Conservation (phyloP, 2,113 vertebrate species). For the Scomber scombrus region DNA sequence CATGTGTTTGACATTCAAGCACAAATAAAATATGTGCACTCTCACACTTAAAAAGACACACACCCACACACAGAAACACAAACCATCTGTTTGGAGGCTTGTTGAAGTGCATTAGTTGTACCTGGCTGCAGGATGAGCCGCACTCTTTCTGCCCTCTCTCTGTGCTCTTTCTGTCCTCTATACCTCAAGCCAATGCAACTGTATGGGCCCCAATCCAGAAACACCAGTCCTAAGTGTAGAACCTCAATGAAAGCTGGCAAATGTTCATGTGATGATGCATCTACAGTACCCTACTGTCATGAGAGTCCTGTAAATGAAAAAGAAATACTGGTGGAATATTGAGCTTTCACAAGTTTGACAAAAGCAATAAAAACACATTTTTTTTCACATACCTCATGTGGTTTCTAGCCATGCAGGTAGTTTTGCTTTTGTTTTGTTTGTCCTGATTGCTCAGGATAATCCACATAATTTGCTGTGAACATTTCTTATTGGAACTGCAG, state of each 20-base stretch:
- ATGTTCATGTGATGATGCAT: constrained; percentile 13
- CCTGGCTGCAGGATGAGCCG: constrained; percentile 42
- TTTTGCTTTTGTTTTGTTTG: background rate
- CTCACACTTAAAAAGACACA: constrained; percentile 12
- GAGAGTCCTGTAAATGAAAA: background rate
- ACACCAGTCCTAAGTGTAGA: constrained; percentile 7
- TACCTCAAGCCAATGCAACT: constrained; percentile 1
- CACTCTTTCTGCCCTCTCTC: background rate
- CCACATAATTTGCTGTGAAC: background rate
- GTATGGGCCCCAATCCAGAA: background rate
- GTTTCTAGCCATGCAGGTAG: background rate
- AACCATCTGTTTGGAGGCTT: constrained; percentile 61
- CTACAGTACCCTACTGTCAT: constrained; percentile 1
- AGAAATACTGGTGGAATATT: background rate
- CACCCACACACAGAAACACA: constrained; percentile 21
- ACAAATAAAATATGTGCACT: constrained; percentile 16
- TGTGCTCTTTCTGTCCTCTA: constrained; percentile 7
- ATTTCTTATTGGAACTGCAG: background rate
- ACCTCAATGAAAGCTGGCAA: background rate
- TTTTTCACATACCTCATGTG: background rate
- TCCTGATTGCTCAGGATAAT: background rate
- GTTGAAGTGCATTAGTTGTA: constrained; percentile 51
- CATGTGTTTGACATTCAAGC: background rate
- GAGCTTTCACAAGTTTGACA: background rate
- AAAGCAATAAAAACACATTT: background rate